These are phyloP conservation scores for Trypoxylon attenuatum DNA, from an alignment of 2,888 invertebrate genomes.

Conservation along the genomic window DNA sequence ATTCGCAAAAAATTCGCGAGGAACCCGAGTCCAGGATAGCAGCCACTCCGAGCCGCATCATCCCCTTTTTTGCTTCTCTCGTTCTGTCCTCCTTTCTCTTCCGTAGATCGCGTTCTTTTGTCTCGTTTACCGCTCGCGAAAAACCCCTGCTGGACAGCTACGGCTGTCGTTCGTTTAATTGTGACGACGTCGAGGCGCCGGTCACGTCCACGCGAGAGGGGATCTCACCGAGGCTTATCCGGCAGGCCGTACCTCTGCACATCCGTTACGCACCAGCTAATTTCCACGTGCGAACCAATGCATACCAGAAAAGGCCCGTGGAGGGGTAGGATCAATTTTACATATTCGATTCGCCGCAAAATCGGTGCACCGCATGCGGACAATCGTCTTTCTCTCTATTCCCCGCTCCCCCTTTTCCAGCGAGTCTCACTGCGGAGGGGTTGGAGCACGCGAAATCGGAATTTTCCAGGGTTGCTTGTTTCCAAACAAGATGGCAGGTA, in stretches of 20 bases:
- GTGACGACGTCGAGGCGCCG: slow-evolving; percentile 25
- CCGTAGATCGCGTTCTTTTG: not conserved
- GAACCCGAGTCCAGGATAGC: not conserved
- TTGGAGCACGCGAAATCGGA: no score
- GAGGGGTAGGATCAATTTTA: slow-evolving; percentile 29
- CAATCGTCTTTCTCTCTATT: slow-evolving; percentile 19
- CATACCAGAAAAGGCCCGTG: not conserved
- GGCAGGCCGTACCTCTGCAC: slow-evolving; percentile 15
- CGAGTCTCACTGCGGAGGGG: no score
- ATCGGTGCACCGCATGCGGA: not conserved
- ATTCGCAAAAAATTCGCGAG: not conserved
- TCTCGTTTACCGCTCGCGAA: slow-evolving; percentile 9
- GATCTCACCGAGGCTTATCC: slow-evolving; percentile 29
- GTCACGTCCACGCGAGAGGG: slow-evolving; percentile 20
- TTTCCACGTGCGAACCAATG: slow-evolving; percentile 17
- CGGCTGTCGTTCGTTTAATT: slow-evolving; percentile 42
- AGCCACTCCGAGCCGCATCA: not conserved
- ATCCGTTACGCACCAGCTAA: not conserved
- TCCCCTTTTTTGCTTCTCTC: not conserved
- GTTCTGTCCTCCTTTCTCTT: not conserved
- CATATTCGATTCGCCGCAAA: slow-evolving; percentile 10
- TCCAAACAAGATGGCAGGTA: no score
- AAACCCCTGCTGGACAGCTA: slow-evolving; percentile 20
- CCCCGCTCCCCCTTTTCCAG: no score
- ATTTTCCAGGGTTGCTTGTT: no score